Evolutionary conservation across 2,888 invertebrate species (phyloP).

Genomic region (Noctua comes): DNA sequence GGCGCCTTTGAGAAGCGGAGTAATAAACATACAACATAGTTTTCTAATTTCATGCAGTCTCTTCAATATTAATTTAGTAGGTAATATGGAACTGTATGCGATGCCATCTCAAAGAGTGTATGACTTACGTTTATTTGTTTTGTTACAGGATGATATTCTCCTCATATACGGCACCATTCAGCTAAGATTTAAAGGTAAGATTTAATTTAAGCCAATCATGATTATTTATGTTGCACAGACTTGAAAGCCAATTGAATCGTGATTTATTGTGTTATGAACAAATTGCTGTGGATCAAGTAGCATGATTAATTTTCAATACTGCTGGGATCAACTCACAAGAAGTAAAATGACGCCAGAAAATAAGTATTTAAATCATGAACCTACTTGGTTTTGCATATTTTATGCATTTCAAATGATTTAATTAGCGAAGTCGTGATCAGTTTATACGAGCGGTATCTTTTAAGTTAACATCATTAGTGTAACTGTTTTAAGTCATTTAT

Average conservation of each 20-base stretch:
- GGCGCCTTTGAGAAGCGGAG: slow-evolving; percentile 34
- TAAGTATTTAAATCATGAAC: slow-evolving; percentile 20
- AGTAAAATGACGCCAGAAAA: slow-evolving; percentile 13
- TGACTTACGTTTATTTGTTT: slow-evolving; percentile 65
- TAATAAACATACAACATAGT: slow-evolving; percentile 52
- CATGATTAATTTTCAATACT: slow-evolving; percentile 36
- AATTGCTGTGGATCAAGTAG: slow-evolving; percentile 49
- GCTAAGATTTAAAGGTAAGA: slow-evolving; percentile 85
- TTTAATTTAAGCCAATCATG: slow-evolving; percentile 10
- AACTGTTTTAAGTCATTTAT: not conserved
- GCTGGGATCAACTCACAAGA: slow-evolving; percentile 1
- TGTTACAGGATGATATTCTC: slow-evolving; percentile 89
- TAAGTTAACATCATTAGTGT: not conserved
- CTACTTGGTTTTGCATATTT: slow-evolving; percentile 18
- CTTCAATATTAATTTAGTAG: slow-evolving; percentile 50
- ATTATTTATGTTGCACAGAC: slow-evolving; percentile 23
- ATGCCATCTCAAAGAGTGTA: slow-evolving; percentile 7
- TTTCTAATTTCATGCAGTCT: slow-evolving; percentile 48
- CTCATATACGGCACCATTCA: slow-evolving; percentile 87
- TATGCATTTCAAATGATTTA: slow-evolving; percentile 10
- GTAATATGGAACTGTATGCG: slow-evolving; percentile 22
- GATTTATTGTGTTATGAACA: slow-evolving; percentile 46
- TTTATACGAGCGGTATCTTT: slow-evolving; percentile 12
- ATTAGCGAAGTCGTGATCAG: slow-evolving; percentile 24
- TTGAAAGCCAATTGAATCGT: slow-evolving; percentile 37